Evolutionary conservation across 1,140 invertebrate genomes (phyloP), one percentile per base, ranked within the genome.

Genomic region (Belonocnema kinseyi): DNA sequence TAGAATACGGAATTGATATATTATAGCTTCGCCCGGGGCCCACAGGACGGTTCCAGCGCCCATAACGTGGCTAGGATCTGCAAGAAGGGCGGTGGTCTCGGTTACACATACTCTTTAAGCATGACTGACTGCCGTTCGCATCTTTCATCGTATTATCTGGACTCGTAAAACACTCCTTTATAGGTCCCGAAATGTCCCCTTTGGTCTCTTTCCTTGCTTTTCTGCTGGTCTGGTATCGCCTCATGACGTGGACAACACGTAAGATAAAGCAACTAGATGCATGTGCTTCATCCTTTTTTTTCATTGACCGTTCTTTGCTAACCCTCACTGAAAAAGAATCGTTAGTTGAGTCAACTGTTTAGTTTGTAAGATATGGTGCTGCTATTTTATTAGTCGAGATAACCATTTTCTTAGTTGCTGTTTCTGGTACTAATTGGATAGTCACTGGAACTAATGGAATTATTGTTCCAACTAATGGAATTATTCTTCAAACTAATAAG

Each of bases 1-100:
- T 86, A 86, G 85, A 86, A 86, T 86, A 86, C 82, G 84, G 82
- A 84, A 80, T 83, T 86, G 84, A 86, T 86, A 86, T 86, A 86
- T 86, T 85, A 81, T 81, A 77, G 82, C 61, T 72, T 73, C 33
- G 75, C 74, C 53, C 77, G 26, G 74, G 54, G 53, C 70, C 40
- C 40, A 71, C 79, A 73, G 58, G 58, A 19, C 26, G 51, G 40
- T 16, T 21, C 50, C 53, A 77, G 74, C 56, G 19, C 33, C 51
- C 72, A 77, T 66, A 56, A 46, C 40, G 40, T 21, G 53, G 58
- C 72, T 53, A 75, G 75, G 74, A 78, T 58, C 66, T 70, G 74
- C 73, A 66, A 79, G 72, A 75, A 76, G 75, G 74, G 66, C 81
- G 72, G 80, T 21, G 33, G 50, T 61, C 61, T 72, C 72, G 80